phyloP scores from a whole-genome alignment of 2,797 vertebrate species.

The Artibeus jamaicensis region DNA sequence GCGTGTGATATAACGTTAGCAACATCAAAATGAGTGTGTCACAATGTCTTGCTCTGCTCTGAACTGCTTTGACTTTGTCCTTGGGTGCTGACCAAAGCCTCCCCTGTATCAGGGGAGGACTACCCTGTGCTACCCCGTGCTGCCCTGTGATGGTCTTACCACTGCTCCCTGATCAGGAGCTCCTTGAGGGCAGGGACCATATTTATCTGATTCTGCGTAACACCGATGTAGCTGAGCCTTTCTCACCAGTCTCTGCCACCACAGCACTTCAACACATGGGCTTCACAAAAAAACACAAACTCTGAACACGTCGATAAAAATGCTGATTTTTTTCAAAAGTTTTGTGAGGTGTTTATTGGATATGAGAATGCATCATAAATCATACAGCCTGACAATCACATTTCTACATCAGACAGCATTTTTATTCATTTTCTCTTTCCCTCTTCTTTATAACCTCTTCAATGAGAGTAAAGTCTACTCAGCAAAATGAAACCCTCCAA shows the following conservation, averaged over 20 bases:
- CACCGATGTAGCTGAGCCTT: too few species aligned
- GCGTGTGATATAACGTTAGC: neutral
- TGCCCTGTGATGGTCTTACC: neutral
- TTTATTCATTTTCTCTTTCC: neutral
- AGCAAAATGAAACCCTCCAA: neutral
- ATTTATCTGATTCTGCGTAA: neutral
- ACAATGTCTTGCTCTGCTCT: neutral
- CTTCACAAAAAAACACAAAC: neutral
- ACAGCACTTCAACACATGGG: neutral
- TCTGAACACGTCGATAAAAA: neutral
- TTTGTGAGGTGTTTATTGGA: neutral
- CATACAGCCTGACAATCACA: neutral
- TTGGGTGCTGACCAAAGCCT: neutral
- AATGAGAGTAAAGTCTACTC: neutral
- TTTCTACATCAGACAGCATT: neutral
- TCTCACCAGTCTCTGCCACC: neutral
- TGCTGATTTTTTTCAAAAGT: neutral
- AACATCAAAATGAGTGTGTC: neutral
- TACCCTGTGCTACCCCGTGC: too few species aligned
- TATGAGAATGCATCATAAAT: neutral
- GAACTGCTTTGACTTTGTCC: constrained; percentile 16
- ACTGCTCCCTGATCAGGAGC: neutral
- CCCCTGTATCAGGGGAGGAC: neutral
- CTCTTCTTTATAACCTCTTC: neutral
- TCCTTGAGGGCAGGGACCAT: neutral